Percentiles rank a stretch among this genome's conserved stretches.
phyloP scores from a whole-genome alignment of 2,888 invertebrate genomes.

The Philopedon plagiatum region DNA sequence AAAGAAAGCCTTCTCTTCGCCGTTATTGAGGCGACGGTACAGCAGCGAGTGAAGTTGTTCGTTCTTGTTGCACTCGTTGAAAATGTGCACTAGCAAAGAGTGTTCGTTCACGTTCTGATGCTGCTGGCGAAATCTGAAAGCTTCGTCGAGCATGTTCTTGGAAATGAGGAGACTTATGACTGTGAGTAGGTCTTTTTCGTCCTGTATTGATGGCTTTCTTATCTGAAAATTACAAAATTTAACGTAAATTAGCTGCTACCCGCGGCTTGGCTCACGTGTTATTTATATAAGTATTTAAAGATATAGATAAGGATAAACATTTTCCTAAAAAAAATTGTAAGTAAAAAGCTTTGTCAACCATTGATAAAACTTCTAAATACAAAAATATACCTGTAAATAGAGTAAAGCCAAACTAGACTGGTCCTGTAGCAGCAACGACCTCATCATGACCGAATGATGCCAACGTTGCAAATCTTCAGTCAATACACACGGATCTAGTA shows the following conservation, averaged over 20 bases:
- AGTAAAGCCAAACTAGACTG: constrained; percentile 80
- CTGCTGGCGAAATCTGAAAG: constrained; percentile 75
- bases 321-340: too few species aligned
- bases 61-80: constrained; percentile 74
- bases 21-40: constrained; percentile 73
- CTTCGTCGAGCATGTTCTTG: constrained; percentile 76
- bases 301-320: too few species aligned
- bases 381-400: constrained; percentile 77
- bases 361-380: too few species aligned
- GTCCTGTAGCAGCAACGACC: constrained; percentile 77
- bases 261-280: too few species aligned
- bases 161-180: constrained; percentile 76
- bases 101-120: constrained; percentile 70
- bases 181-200: constrained; percentile 70
- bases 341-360: too few species aligned
- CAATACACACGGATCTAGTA: constrained; percentile 76
- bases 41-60: constrained; percentile 74
- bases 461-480: constrained; percentile 74
- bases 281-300: too few species aligned
- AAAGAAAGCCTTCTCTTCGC: constrained; percentile 80
- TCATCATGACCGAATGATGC: constrained; percentile 81
- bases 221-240: constrained; percentile 66
- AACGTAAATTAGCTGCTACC: too few species aligned
- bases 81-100: constrained; percentile 74
- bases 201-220: constrained; percentile 63